Base-by-base conservation (phyloP, 2,888 invertebrate species). In the Gari tellinella region DNA sequence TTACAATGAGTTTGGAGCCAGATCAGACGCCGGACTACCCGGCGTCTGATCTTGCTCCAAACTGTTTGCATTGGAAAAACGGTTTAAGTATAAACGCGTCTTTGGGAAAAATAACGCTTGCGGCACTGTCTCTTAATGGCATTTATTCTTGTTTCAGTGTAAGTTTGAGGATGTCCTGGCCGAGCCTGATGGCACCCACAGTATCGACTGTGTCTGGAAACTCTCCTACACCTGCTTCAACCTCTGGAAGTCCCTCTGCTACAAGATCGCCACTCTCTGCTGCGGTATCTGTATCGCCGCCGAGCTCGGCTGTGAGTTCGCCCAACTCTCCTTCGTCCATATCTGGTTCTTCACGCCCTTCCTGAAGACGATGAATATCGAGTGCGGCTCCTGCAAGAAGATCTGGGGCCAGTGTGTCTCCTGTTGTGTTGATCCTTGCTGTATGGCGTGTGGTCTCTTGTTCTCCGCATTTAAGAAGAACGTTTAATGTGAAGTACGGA, bases 301-400 rank as follows among this genome's bases (percentile, higher is more conserved):
- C 66, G 92, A 94, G 75, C 93, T 95, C 41, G 86, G 86, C 38
- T 85, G 82, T 55, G 72, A 83, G 56, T 87, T 87, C 56, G 86
- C 83, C 4, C 68, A 95, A 81, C 92, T 95, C 8, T 94, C 95
- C 2, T 85, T 85, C 66, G 8, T 65, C 10, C 95, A 95, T 92
- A 95, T 96, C 86, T 96, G 95, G 95, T 95, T 95, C 88, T 92
- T 94, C 21, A 94, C 94, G 0, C 95, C 95, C 0, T 94, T 94
- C 72, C 91, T 95, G 53, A 93, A 95, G 66, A 93, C 91, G 72
- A 93, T 94, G 90, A 95, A 95, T 91, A 94, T 95, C 85, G 94
- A 94, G 88, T 79, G 84, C 52, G 81, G 79, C 8, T 80, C 69
- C 40, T 15, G 74, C 49, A 76, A 80, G 79, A 81, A 72, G 38